Evolutionary conservation across 2,797 vertebrate genomes (phyloP), one percentile per base, ranked within the genome.

Genomic region (Aotus griseimembra): DNA sequence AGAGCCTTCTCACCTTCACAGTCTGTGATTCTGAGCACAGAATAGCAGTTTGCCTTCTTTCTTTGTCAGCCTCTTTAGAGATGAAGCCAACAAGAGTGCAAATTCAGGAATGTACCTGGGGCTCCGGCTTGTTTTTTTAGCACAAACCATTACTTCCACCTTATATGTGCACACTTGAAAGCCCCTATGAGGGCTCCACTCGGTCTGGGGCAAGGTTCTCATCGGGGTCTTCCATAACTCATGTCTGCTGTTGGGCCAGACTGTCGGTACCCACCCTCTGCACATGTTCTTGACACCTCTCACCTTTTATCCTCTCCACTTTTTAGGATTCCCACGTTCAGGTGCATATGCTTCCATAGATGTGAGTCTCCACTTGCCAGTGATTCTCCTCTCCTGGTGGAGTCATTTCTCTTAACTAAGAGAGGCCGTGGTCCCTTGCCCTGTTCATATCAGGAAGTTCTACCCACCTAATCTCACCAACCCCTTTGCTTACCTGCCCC

Each of bases 11-110:
- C 36, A 13, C 58, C 58, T 55, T 26, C 4, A 4, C 24, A 22
- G 4, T 4, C n/a, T 28, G 0, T 0, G 2, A 1, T 76, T 64
- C 82, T 46, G 2, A 36, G 48, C 1, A 0, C 33, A 41, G 22
- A 57, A n/a, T 5, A 9, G 79, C 58, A 33, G 17, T 44, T 55
- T 48, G 3, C 48, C 36, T 46, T 76, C 39, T 4, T 46, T 44
- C 22, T 22, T 36, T 22, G 48, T 50, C 30, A 3, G 30, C 50
- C n/a, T 33, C 33, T 28, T 86, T 48, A 39, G 36, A 39, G 12
- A 36, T n/a, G 50, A 36, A 86, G 4, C 64, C 11, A 0, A 39
- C 26, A 39, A 55, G 55, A 50, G 12, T 58, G 4, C 80, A 94
- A 48, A 14, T 20, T 64, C 15, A 33, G 84, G 48, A 26, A 10